Base-by-base conservation (phyloP, 2,797 vertebrate genomes). In the Notamacropus eugenii region DNA sequence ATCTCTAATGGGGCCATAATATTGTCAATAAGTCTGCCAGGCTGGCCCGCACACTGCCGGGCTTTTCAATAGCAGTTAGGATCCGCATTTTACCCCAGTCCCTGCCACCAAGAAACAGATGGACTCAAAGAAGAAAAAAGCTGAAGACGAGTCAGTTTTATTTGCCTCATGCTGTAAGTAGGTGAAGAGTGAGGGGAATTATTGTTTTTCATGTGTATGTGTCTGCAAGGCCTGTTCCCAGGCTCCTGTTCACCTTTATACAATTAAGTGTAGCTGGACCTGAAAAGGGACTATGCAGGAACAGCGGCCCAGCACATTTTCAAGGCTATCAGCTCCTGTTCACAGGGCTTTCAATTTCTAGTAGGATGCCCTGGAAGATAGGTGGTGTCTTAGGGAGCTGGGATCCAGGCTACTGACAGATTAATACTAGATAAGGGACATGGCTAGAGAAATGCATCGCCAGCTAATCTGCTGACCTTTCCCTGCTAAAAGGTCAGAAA, bases 391-490 rank as follows among this genome's bases (percentile, higher is more conserved):
- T 1, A 19, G 54, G 55, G 90, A 92, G 92, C 28, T 28, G 0
- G 46, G 57, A 74, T 55, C 46, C 14, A 16, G 6, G 90, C 58
- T 54, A 9, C 91, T 57, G 96, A 56, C 87, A 96, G 94, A 96
- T 95, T 90, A 91, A 96, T 40, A 82, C 95, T 54, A 90, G 94
- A 56, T 54, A 27, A 92, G 94, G 93, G 93, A 90, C 90, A 6
- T 0, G 29, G 92, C 91, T 52, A 58, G 74, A 93, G 54, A 97
- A 97, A 90, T 24, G 96, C 96, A 54, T 22, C 5, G 94, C 90
- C 58, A 96, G 95, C 93, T 90, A 58, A 93, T 95, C 95, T 95
- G 46, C 92, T 91, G 93, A 90, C 95, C 95, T 96, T 95, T 95
- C 96, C 67, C 58, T 67, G 59, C 58, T 74, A 29, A 94, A 96